Evolutionary conservation across 1,140 invertebrate genomes (phyloP).

Genomic region (Zaprionus taronus): DNA sequence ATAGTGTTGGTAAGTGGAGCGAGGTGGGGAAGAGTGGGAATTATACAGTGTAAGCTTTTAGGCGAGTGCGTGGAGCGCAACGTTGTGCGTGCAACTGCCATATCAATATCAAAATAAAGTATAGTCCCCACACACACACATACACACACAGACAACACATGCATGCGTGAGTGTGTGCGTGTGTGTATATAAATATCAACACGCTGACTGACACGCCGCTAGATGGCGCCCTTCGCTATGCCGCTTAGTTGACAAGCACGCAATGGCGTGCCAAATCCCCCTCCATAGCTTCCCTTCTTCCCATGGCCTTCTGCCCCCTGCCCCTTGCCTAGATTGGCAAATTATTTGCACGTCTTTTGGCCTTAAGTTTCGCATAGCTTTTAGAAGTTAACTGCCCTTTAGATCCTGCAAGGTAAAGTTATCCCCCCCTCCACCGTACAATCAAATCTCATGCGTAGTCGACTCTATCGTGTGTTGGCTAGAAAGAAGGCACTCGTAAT

Average conservation of each 20-base stretch:
- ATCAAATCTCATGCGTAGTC: not conserved
- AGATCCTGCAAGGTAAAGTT: slow-evolving; percentile 3
- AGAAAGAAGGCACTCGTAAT: not conserved
- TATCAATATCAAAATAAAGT: slow-evolving; percentile 72
- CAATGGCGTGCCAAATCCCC: slow-evolving; percentile 41
- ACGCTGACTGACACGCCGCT: slow-evolving; percentile 61
- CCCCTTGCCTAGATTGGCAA: slow-evolving; percentile 22
- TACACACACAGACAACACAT: slow-evolving; percentile 14
- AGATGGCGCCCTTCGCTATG: slow-evolving; percentile 30
- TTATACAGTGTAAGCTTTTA: slow-evolving; percentile 22
- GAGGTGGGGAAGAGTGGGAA: not conserved
- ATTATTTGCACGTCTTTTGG: slow-evolving; percentile 50
- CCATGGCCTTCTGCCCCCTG: not conserved
- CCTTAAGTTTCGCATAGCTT: slow-evolving; percentile 38
- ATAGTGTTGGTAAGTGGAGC: not conserved
- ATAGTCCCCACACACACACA: slow-evolving; percentile 29
- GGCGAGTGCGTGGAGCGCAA: slow-evolving; percentile 35
- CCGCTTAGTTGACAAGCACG: slow-evolving; percentile 44
- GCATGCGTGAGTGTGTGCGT: not conserved
- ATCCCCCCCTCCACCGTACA: not conserved
- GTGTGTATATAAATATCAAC: slow-evolving; percentile 65
- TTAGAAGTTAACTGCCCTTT: slow-evolving; percentile 28
- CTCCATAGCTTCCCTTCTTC: not conserved
- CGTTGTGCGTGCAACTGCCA: slow-evolving; percentile 76
- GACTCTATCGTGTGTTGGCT: not conserved